Percentiles rank a stretch among this genome's conserved stretches.
Evolutionary conservation across 30 jellyfish, hydroid and myxozoan genomes (phyloP).

Genomic region (Turritopsis rubra): DNA sequence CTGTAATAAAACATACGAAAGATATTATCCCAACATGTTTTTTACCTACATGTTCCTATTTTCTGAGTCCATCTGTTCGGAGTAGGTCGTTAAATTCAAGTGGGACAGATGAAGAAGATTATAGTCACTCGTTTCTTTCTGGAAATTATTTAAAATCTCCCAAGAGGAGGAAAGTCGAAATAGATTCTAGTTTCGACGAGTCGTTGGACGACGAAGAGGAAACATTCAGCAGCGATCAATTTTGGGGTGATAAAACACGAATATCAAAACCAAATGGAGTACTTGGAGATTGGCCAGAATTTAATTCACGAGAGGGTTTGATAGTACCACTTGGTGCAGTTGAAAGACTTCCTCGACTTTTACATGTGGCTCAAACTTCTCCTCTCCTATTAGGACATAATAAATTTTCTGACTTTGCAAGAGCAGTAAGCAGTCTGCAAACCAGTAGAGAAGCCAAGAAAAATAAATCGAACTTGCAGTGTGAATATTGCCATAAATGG

Average conservation of each 20-base stretch:
- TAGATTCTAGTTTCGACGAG: neutral
- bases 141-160: neutral
- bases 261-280: neutral
- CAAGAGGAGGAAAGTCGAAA: neutral
- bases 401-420: neutral
- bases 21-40: neutral
- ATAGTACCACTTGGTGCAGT: neutral
- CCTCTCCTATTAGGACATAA: neutral
- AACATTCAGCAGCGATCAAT: neutral
- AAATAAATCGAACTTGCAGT: neutral
- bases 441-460: neutral
- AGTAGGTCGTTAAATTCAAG: neutral
- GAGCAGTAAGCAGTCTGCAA: neutral
- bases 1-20: neutral
- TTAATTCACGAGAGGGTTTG: neutral
- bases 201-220: neutral
- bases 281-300: neutral
- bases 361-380: neutral
- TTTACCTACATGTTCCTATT: neutral
- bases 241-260: neutral
- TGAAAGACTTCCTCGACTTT: neutral
- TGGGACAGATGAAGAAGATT: neutral
- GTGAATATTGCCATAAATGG: constrained; percentile 31
- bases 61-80: neutral
- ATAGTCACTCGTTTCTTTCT: neutral